phyloP scores from a whole-genome alignment of 2,113 vertebrate species.

The Scophthalmus maximus region DNA sequence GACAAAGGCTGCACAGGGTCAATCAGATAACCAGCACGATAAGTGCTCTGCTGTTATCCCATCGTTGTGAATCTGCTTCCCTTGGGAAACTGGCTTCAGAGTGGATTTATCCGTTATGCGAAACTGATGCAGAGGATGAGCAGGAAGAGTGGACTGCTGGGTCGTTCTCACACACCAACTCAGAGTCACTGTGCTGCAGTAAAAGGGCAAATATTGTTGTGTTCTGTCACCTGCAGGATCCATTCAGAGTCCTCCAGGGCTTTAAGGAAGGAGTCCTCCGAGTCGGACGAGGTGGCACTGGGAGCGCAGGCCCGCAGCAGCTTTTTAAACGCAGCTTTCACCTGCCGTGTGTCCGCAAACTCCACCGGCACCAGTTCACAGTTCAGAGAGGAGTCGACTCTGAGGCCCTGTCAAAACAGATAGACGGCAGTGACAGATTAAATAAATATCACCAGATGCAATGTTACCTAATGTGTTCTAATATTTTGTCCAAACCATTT shows the following conservation, averaged over 20 bases:
- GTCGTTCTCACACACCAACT: conserved; percentile 46
- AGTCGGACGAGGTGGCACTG: conserved; percentile 88
- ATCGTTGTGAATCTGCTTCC: conserved; percentile 52
- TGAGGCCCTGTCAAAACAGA: conserved; percentile 86
- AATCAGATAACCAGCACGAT: conserved; percentile 58
- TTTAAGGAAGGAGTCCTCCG: conserved; percentile 93
- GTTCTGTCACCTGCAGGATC: conserved; percentile 91
- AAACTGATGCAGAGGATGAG: conserved; percentile 60
- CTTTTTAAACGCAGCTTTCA: conserved; percentile 96
- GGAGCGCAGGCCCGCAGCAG: conserved; percentile 94
- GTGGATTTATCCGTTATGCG: conserved; percentile 62
- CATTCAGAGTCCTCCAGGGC: conserved; percentile 95
- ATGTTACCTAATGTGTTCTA: neutral
- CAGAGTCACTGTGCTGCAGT: neutral
- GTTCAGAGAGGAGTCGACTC: conserved; percentile 93
- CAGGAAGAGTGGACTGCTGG: conserved; percentile 24
- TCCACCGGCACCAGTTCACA: conserved; percentile 98
- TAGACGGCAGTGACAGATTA: neutral
- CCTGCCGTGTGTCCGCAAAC: conserved; percentile 93
- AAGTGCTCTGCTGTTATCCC: conserved; percentile 38
- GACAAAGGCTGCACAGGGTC: conserved; percentile 48
- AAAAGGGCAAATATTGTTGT: neutral
- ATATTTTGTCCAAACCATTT: too few species aligned
- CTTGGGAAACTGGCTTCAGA: conserved; percentile 60
- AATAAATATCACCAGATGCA: neutral